Evolutionary conservation across 1,140 invertebrate species (phyloP).

Genomic region (Argopecten irradians): DNA sequence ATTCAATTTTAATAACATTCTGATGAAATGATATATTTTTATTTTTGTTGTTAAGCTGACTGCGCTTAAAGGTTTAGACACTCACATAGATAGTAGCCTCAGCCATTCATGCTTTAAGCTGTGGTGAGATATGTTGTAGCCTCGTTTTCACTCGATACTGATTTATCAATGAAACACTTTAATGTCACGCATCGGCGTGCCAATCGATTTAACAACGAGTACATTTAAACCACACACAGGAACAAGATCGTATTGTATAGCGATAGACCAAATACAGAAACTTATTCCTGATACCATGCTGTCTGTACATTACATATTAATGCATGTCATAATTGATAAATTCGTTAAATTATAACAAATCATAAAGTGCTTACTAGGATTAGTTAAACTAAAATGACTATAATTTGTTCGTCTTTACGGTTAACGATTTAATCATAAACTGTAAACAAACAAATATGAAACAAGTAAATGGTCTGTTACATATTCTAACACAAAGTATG

Average conservation of each 20-base stretch:
- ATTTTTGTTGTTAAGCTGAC: not conserved
- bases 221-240: not conserved
- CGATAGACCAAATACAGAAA: not conserved
- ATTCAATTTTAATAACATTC: too few species aligned
- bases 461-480: too few species aligned
- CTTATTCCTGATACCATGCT: too few species aligned
- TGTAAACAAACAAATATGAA: too few species aligned
- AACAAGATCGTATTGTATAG: not conserved
- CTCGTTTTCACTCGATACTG: not conserved
- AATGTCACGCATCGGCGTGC: not conserved
- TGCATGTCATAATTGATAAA: too few species aligned
- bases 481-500: too few species aligned
- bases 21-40: not conserved
- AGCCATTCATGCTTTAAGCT: not conserved
- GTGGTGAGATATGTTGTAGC: not conserved
- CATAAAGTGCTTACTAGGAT: too few species aligned
- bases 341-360: too few species aligned
- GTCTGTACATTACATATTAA: too few species aligned
- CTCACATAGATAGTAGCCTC: not conserved
- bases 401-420: too few species aligned
- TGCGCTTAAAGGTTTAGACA: not conserved
- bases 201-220: not conserved
- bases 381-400: too few species aligned
- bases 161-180: constrained; percentile 12
- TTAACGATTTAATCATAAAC: too few species aligned